Evolutionary conservation across 2,888 invertebrate species (phyloP), one percentile per base, ranked within the genome.

Genomic region (Xestia ashworthii): DNA sequence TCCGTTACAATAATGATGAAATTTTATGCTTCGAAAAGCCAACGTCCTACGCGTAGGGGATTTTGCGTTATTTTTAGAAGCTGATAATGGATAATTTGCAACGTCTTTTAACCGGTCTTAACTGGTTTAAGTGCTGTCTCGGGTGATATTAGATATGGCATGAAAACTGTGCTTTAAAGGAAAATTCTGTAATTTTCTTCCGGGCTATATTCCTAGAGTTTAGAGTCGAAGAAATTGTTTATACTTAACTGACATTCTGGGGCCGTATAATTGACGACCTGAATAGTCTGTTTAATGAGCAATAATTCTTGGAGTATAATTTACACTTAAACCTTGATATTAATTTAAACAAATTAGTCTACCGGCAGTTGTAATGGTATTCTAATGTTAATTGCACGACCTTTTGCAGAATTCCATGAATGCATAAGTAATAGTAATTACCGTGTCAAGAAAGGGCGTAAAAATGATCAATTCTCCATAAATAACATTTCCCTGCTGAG

Each of bases 391-490:
- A 88, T 87, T 81, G 72, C 46, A 75, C 48, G 73, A 87, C 78
- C 79, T 83, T 85, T 87, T 76, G 69, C 74, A 77, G 71, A 60
- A 70, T 75, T 85, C 74, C 74, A 73, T 81, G 84, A 86, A 85
- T 86, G 83, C 78, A 83, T 86, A 84, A 88, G 76, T 81, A 72
- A 78, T 78, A 77, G 78, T 82, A 90, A 90, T 81, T 84, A 88
- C 83, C 81, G 80, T 89, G 89, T 89, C 90, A 88, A 87, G 70
- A 74, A 85, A 87, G 89, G 83, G 89, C 84, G 88, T 83, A 87
- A 89, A 88, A 87, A 89, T 87, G 81, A 87, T 82, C 71, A 85
- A 86, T 84, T 80, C 77, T 82, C 41, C 71, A 48, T 73, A 53
- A 74, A 82, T 38, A 84, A 86, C 32, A 71, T 76, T 81, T 76